phyloP scores from a whole-genome alignment of 2,113 vertebrate species.

The Callospermophilus lateralis region DNA sequence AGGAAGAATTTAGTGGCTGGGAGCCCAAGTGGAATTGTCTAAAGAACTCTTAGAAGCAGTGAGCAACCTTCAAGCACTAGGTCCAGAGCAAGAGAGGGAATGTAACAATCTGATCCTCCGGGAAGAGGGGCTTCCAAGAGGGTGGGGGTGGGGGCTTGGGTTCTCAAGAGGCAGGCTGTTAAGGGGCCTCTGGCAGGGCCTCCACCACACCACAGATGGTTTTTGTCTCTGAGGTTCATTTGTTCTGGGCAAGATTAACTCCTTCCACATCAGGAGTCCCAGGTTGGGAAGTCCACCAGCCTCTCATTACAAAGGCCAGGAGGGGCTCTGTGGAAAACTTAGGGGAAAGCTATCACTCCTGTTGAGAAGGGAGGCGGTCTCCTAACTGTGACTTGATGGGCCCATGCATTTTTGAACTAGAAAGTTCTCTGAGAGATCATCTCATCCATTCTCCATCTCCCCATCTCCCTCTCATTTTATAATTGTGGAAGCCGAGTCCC shows the following conservation, averaged over 20 bases:
- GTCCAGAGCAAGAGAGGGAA: slow-evolving; percentile 42
- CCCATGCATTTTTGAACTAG: background rate
- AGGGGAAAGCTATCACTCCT: background rate
- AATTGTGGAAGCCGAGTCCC: background rate
- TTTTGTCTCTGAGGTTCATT: slow-evolving; percentile 32
- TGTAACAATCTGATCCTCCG: slow-evolving; percentile 7
- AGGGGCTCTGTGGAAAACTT: background rate
- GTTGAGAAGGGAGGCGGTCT: background rate
- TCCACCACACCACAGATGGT: background rate
- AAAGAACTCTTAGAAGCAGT: slow-evolving; percentile 59
- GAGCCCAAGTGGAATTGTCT: slow-evolving; percentile 44
- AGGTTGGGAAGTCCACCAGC: background rate
- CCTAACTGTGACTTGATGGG: background rate
- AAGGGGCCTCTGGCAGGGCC: background rate
- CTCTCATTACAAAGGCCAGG: background rate
- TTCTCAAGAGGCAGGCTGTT: slow-evolving; percentile 21
- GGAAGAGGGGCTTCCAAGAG: background rate
- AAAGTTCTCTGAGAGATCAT: background rate
- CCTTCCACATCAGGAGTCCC: background rate
- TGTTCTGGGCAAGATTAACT: background rate
- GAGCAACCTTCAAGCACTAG: slow-evolving; percentile 25
- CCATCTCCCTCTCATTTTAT: background rate
- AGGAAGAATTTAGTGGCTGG: slow-evolving; percentile 71
- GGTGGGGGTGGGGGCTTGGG: background rate
- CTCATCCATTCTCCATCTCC: background rate